Evolutionary conservation across 2,888 invertebrate species (phyloP), one percentile per base, ranked within the genome.

Genomic region (Disparrhopalites patrizii): DNA sequence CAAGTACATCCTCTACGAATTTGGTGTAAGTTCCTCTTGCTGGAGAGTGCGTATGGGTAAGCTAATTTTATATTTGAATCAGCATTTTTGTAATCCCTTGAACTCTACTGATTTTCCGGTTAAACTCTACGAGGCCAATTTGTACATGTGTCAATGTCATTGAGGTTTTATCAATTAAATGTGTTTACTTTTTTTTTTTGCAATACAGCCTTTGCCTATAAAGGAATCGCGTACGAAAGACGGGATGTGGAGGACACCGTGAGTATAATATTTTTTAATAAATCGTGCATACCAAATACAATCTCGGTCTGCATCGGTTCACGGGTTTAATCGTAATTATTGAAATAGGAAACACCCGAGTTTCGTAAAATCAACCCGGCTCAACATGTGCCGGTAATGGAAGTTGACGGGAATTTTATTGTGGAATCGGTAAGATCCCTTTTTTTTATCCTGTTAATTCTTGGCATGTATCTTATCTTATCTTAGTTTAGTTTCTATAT

Each of bases 331-430:
- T 43, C 4, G 7, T 18, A 10, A 10, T 20, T 5, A 43, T 43
- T 43, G 5, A 5, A 43, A 10, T n/a, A 43, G 43, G 43, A 43
- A 5, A 43, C 43, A 15, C 43, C 20, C 2, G 40, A 57, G 15
- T 58, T 38, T 15, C n/a, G 25, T 18, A 89, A 90, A 77, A 84
- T 94, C 33, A 96, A 98, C 80, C 95, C 97, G 0, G 91, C 94
- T 90, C 90, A 90, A 77, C 93, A 95, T 80, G 93, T 98, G 25
- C 98, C 98, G 50, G 89, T 93, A 0, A 82, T 96, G 67, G 86
- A 89, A 77, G 90, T 93, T 76, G 83, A 85, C 78, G 85, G 84
- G 65, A 80, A 81, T 58, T 81, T 81, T 3, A 77, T 87, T 65
- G 82, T 83, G 65, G 86, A 87, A 77, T 86, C 86, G 82, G 90